Conservation (phyloP, 2,888 invertebrate species). For the Drosophila paramelanica region DNA sequence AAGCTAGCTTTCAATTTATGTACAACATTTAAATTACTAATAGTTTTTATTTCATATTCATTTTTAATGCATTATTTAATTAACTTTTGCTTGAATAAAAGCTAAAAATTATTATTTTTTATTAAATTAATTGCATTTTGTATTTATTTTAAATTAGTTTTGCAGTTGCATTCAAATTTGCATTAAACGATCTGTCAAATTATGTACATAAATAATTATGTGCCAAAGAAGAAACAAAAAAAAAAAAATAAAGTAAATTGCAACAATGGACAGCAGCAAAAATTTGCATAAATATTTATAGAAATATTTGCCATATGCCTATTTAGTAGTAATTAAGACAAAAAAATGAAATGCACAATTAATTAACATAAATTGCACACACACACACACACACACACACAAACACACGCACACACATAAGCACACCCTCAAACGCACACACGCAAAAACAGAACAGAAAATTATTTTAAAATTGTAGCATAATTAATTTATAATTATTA, state of each 20-base stretch:
- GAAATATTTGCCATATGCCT: conserved; percentile 13
- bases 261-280: conserved; percentile 30
- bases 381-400: conserved; percentile 21
- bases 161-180: conserved; percentile 12
- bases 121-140: conserved; percentile 19
- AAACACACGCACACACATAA: conserved; percentile 11
- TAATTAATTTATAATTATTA: conserved; percentile 33
- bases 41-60: conserved; percentile 50
- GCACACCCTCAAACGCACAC: conserved; percentile 2
- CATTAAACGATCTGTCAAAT: conserved; percentile 24
- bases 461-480: conserved; percentile 19
- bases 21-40: conserved; percentile 77
- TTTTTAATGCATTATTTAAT: conserved; percentile 16
- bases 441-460: conserved; percentile 2
- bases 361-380: conserved; percentile 42
- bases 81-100: conserved; percentile 9
- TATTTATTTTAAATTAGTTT: conserved; percentile 12
- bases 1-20: conserved; percentile 70
- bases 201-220: conserved; percentile 47
- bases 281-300: conserved; percentile 25
- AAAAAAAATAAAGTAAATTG: conserved; percentile 7
- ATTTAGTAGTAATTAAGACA: conserved; percentile 7
- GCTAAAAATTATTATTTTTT: conserved; percentile 1
- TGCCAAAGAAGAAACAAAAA: conserved; percentile 8
- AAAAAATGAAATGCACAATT: conserved; percentile 21